A percentile compares a stretch with the other conserved stretches of the same genome.
Conservation (phyloP, 2,797 vertebrate species). For the Onychomys leucogaster region DNA sequence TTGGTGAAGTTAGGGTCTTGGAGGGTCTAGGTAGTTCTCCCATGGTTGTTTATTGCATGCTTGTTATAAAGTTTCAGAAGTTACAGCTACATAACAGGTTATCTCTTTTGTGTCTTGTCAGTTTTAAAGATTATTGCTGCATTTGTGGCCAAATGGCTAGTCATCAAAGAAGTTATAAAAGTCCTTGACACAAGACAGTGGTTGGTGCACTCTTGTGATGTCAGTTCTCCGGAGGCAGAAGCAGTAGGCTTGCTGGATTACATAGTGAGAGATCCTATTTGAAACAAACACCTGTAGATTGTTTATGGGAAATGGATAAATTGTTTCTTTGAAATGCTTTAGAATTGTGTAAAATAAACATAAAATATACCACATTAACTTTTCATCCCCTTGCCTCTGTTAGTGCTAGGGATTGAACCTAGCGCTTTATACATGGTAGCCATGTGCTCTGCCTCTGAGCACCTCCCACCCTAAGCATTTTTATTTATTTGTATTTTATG, state of each 20-base stretch:
- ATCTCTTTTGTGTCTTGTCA: background rate
- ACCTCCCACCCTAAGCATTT: background rate
- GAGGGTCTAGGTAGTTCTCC: background rate
- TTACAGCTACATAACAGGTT: constrained; percentile 8
- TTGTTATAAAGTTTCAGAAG: constrained; percentile 26
- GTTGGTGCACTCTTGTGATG: background rate
- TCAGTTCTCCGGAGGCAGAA: background rate
- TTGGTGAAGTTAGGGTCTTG: constrained; percentile 6
- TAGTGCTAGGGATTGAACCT: background rate
- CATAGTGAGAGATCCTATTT: background rate
- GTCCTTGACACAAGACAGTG: background rate
- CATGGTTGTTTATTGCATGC: background rate
- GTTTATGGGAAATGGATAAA: background rate
- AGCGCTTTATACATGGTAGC: background rate
- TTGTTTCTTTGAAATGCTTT: background rate
- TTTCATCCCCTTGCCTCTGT: background rate
- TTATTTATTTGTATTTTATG: too few relatives aligned
- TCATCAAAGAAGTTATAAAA: constrained; percentile 20
- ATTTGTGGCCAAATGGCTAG: background rate
- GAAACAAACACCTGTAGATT: background rate
- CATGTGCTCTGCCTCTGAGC: background rate
- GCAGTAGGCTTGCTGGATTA: background rate
- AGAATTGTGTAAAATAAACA: background rate
- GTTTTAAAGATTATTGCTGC: constrained; percentile 41
- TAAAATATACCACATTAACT: background rate